Base-by-base conservation (phyloP, 2,797 vertebrate species). In the Carcharodon carcharias region DNA sequence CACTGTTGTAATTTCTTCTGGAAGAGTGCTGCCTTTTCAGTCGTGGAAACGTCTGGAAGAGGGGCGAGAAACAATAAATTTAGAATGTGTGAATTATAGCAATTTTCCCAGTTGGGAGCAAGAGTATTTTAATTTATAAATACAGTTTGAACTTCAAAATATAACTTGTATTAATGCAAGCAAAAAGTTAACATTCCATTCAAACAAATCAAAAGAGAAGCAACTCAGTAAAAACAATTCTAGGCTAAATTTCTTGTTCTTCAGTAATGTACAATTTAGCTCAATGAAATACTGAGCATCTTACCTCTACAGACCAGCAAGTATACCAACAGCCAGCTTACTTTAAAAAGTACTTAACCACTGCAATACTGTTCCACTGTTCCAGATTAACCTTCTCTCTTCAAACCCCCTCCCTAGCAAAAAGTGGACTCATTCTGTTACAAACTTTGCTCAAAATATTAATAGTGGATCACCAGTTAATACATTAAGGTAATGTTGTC, bases 1-100 rank as follows among this genome's bases (percentile, higher is more conserved):
- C 99, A 99, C 99, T 99, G 99, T 98, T 99, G 99, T 98, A 99
- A 98, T 98, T 99, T 99, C 99, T 99, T 99, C 98, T 99, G 98
- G 98, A 99, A 99, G 98, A 99, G 98, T 98, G 99, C 99, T 97
- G 99, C 98, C 98, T 99, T 99, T 98, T 99, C 99, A 98, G 98
- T 98, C 97, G 98, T 98, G 97, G 99, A 98, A 98, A 99, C 99
- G 98, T 99, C 99, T 99, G 98, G 97, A 97, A 96, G 35, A 95
- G 50, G 69, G 28, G 50, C 2, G 31, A 95, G 97, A 97, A 98
- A 98, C 97, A 73, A 4, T 23, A 65, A 35, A 35, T 50, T 73
- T 56, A 95, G 67, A 54, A 54, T 12, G 9, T 9, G 26, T 95
- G 45, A 77, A 77, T 56, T 3, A n/a, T 18, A 77, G 16, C 69